These are phyloP conservation scores for Tragelaphus scriptus DNA, from an alignment of 2,113 vertebrate genomes.

Conservation along the genomic window DNA sequence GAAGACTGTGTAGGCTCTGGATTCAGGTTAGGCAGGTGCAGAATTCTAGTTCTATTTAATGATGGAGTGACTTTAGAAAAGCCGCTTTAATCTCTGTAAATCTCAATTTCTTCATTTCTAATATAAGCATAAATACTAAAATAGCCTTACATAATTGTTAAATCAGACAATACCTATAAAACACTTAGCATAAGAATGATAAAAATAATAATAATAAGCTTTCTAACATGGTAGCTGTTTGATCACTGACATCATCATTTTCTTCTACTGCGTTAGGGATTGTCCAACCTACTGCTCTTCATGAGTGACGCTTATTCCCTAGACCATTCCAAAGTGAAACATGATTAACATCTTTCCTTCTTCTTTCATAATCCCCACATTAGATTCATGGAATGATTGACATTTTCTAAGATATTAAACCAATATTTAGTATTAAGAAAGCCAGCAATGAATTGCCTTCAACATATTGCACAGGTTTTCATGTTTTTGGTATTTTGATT, in stretches of 20 bases:
- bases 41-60: background rate
- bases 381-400: background rate
- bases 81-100: background rate
- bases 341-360: background rate
- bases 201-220: background rate
- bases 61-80: background rate
- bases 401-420: background rate
- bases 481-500: background rate
- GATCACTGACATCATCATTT: background rate
- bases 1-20: background rate
- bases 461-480: background rate
- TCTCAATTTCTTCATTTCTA: background rate
- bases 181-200: background rate
- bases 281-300: background rate
- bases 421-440: background rate
- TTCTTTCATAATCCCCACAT: background rate
- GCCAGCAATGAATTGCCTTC: background rate
- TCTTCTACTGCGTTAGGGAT: background rate
- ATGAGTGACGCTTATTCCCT: background rate
- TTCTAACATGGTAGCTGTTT: background rate
- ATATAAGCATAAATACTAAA: background rate
- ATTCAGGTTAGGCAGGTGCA: background rate
- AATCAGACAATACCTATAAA: background rate
- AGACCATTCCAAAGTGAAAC: background rate
- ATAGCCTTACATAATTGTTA: background rate